Evolutionary conservation across 2,888 invertebrate species (phyloP).

Genomic region (Dynastes hyllus): DNA sequence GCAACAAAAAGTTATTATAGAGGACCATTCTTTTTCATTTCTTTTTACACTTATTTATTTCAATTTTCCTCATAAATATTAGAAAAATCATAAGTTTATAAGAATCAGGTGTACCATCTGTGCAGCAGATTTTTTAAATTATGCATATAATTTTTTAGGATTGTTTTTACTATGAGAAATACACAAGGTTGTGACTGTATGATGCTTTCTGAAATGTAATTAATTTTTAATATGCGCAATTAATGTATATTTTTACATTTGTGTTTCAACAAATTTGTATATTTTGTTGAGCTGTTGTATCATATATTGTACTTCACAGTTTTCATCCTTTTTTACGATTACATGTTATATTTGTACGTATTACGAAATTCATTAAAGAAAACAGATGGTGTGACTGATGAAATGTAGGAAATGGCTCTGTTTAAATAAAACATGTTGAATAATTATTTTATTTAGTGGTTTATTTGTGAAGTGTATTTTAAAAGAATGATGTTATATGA

Average conservation of each 20-base stretch:
- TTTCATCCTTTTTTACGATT: slow-evolving; percentile 43
- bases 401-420: slow-evolving; percentile 69
- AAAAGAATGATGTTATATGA: neutral
- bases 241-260: slow-evolving; percentile 52
- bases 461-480: neutral
- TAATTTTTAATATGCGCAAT: slow-evolving; percentile 20
- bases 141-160: neutral
- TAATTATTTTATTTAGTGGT: slow-evolving; percentile 43
- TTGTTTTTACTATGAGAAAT: slow-evolving; percentile 12
- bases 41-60: slow-evolving; percentile 37
- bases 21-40: slow-evolving; percentile 20
- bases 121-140: slow-evolving; percentile 32
- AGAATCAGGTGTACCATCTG: slow-evolving; percentile 51
- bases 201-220: slow-evolving; percentile 23
- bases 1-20: slow-evolving; percentile 13
- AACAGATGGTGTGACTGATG: slow-evolving; percentile 62
- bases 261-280: slow-evolving; percentile 48
- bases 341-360: slow-evolving; percentile 49
- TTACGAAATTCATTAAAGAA: slow-evolving; percentile 40
- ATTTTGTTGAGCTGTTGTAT: slow-evolving; percentile 45
- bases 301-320: slow-evolving; percentile 40
- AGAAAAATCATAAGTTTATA: slow-evolving; percentile 32
- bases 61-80: slow-evolving; percentile 42
- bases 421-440: slow-evolving; percentile 61
- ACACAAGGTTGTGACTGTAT: slow-evolving; percentile 47